These are phyloP conservation scores for Ceratotherium simum DNA, from an alignment of 2,113 vertebrate species.

Conservation along the genomic window DNA sequence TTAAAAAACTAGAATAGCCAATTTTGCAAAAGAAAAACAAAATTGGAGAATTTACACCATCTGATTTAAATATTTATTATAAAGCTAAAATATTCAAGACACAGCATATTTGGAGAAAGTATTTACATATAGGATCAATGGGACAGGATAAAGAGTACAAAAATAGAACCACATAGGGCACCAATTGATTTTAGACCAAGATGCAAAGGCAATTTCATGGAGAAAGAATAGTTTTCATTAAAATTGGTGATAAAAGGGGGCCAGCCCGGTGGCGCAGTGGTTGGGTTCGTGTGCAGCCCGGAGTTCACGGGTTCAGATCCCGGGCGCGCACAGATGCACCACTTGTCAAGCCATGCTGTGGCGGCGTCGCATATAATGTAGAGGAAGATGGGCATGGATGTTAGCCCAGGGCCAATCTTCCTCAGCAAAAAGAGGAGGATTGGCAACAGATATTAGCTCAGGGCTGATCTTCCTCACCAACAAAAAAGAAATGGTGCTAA, in stretches of 20 bases:
- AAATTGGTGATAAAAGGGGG: background rate
- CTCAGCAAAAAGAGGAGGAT: no score
- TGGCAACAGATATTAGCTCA: no score
- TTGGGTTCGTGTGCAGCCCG: no score
- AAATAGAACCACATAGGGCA: background rate
- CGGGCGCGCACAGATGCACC: no score
- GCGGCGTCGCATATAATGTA: no score
- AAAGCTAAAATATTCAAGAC: background rate
- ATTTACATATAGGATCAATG: background rate
- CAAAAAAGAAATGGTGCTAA: no score
- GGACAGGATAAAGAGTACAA: background rate
- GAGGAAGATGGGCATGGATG: no score
- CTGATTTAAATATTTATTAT: background rate
- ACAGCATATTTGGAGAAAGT: background rate
- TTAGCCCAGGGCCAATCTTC: no score
- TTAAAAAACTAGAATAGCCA: background rate
- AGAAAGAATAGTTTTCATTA: background rate
- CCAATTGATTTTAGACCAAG: background rate
- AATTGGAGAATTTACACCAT: background rate
- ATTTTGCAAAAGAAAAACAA: background rate
- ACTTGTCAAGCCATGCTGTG: no score
- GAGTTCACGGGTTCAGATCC: no score
- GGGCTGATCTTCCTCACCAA: no score
- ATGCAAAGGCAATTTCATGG: background rate
- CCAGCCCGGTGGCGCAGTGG: no score